Conservation (phyloP, 2,797 vertebrate species). For the Mormyrus hasselquistii region DNA sequence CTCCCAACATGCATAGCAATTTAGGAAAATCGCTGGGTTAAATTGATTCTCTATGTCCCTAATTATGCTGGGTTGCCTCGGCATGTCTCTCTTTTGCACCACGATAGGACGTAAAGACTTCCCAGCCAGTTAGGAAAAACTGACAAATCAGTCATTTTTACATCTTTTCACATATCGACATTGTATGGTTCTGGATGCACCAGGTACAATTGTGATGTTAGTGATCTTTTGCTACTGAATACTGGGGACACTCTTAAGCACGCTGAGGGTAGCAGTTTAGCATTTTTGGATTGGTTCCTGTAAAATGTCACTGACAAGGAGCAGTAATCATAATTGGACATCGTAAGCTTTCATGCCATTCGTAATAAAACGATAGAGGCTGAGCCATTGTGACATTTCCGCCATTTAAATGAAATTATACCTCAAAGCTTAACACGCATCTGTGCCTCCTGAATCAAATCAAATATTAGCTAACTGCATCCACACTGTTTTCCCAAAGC, state of each 20-base stretch:
- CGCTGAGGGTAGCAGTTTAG: not conserved
- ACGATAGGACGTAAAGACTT: not conserved
- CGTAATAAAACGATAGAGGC: not conserved
- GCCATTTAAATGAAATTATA: constrained; percentile 19
- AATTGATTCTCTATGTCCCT: not conserved
- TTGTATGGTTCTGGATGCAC: not conserved
- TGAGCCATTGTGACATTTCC: not conserved
- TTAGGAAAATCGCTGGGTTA: not conserved
- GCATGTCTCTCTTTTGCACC: not conserved
- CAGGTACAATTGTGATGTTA: not conserved
- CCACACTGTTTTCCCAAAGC: not conserved
- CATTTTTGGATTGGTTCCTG: not conserved
- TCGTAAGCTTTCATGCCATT: not conserved
- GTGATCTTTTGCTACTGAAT: not conserved
- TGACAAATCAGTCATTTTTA: not conserved
- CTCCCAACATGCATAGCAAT: not conserved
- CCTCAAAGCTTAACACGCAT: not conserved
- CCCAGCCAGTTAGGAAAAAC: not conserved
- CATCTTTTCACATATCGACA: not conserved
- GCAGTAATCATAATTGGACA: not conserved
- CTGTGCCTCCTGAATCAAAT: not conserved
- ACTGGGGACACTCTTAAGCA: not conserved
- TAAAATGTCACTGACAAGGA: not conserved
- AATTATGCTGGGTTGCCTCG: not conserved
- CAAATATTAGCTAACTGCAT: not conserved